phyloP scores from a whole-genome alignment of 2,797 vertebrate genomes.

The Helostoma temminkii region DNA sequence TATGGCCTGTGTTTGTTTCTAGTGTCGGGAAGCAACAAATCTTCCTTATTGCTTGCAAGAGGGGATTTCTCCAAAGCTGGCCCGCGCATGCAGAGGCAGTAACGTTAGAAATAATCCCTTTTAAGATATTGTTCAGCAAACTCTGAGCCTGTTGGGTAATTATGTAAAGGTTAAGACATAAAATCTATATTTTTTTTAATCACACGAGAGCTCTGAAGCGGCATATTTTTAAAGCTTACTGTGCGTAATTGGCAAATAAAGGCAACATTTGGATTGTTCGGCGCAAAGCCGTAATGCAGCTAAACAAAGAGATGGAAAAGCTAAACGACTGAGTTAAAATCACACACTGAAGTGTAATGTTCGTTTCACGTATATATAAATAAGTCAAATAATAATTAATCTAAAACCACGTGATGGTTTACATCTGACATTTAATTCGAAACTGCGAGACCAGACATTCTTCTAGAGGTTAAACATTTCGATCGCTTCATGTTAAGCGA shows the following conservation, averaged over 20 bases:
- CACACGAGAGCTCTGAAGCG: slow-evolving; percentile 1
- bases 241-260: slow-evolving; percentile 31
- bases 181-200: slow-evolving; percentile 25
- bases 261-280: slow-evolving; percentile 14
- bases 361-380: slow-evolving; percentile 6
- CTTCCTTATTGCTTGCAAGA: slow-evolving; percentile 58
- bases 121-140: slow-evolving; percentile 4
- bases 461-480: slow-evolving; percentile 6
- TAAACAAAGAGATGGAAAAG: slow-evolving; percentile 12
- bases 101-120: slow-evolving; percentile 7
- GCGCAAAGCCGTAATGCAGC: slow-evolving; percentile 20
- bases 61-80: slow-evolving; percentile 24
- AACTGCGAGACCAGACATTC: background rate
- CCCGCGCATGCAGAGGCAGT: slow-evolving; percentile 4
- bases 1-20: slow-evolving; percentile 66
- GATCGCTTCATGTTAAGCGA: slow-evolving; percentile 17
- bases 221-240: background rate
- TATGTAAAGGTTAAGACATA: slow-evolving; percentile 13
- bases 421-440: slow-evolving; percentile 10
- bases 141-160: background rate
- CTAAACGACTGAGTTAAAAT: background rate
- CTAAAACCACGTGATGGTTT: slow-evolving; percentile 1
- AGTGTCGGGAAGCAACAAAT: slow-evolving; percentile 75
- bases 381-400: slow-evolving; percentile 6
- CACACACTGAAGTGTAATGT: background rate